Conservation (phyloP, 2,113 vertebrate species). For the Trematomus loennbergii region DNA sequence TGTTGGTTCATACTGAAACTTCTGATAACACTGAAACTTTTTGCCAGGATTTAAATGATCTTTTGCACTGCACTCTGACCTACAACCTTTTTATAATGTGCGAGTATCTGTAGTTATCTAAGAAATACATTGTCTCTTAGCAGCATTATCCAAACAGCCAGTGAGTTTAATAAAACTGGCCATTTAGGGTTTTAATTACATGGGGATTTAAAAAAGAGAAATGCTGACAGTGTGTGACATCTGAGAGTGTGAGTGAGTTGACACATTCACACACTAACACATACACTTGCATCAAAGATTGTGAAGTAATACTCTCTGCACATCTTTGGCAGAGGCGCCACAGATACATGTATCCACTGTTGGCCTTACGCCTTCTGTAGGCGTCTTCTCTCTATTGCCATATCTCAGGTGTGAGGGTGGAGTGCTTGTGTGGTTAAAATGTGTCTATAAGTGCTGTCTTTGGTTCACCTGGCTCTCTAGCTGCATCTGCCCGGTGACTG, state of each 20-base stretch:
- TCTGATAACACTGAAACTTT: neutral
- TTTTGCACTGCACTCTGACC: neutral
- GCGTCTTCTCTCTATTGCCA: neutral
- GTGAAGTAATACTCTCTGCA: neutral
- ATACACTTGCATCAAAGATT: neutral
- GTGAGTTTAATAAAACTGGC: slow-evolving; percentile 1
- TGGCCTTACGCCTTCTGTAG: slow-evolving; percentile 15
- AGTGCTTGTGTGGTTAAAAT: neutral
- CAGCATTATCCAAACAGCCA: slow-evolving; percentile 23
- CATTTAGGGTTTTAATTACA: slow-evolving; percentile 3
- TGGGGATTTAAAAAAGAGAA: slow-evolving; percentile 16
- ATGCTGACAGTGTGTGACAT: slow-evolving; percentile 8
- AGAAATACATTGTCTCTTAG: slow-evolving; percentile 29
- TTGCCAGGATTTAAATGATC: neutral
- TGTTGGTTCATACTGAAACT: neutral
- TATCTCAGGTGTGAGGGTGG: neutral
- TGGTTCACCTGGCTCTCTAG: slow-evolving; percentile 93
- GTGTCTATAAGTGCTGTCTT: neutral
- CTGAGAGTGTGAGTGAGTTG: neutral
- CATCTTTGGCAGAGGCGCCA: slow-evolving; percentile 17
- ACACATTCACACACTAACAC: neutral
- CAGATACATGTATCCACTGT: neutral
- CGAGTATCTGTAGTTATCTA: neutral
- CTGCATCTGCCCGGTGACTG: slow-evolving; percentile 97
- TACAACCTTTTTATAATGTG: neutral